Evolutionary conservation across 2,113 vertebrate genomes (phyloP).

Genomic region (Delphinus delphis): DNA sequence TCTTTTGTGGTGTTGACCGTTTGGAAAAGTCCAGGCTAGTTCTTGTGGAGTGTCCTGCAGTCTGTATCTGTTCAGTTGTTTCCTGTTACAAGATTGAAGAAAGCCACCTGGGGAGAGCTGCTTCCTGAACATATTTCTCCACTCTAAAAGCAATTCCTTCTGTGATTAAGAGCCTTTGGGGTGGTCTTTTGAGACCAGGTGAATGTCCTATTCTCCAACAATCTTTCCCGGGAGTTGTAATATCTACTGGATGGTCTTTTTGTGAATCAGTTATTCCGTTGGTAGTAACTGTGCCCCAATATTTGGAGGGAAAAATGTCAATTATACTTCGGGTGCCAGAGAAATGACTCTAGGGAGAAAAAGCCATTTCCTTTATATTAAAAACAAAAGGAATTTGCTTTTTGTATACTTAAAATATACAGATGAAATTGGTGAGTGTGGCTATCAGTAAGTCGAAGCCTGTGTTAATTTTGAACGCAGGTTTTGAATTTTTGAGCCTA

Average conservation of each 20-base stretch:
- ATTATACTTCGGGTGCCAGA: neutral
- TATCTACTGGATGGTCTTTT: neutral
- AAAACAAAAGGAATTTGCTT: constrained; percentile 46
- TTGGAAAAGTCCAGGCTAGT: neutral
- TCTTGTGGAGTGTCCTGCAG: neutral
- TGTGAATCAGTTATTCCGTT: neutral
- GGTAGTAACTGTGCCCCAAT: neutral
- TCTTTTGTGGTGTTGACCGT: neutral
- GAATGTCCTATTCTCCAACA: neutral
- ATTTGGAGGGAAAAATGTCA: too few relatives aligned
- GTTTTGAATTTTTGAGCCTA: constrained; percentile 25
- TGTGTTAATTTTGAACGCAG: constrained; percentile 30
- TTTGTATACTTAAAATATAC: constrained; percentile 50
- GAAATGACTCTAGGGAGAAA: constrained; percentile 56
- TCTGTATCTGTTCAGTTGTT: neutral
- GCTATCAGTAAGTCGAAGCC: constrained; percentile 41
- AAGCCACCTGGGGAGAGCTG: neutral
- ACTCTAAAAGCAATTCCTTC: neutral
- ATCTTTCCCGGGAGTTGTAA: neutral
- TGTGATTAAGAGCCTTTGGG: neutral
- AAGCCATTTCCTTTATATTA: constrained; percentile 56
- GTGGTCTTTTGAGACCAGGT: neutral
- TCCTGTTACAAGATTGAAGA: neutral
- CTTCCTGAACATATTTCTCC: neutral
- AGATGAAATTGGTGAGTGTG: neutral